A percentile compares a stretch with the other conserved stretches of the same genome.
These are phyloP conservation scores for Tenthredo mesomela DNA, from an alignment of 2,888 invertebrate species.

Conservation along the genomic window DNA sequence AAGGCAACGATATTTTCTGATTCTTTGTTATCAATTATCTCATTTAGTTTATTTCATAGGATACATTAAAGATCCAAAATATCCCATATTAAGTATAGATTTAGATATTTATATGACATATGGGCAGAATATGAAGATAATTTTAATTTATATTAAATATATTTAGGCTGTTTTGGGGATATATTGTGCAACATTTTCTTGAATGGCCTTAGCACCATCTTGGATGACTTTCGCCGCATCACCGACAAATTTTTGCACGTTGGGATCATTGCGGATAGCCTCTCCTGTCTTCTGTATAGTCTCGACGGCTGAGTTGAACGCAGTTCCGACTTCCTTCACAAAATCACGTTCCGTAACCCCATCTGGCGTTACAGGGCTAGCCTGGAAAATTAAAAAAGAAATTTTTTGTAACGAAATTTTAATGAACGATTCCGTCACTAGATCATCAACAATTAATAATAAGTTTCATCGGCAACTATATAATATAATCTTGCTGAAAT, in stretches of 20 bases:
- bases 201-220: conserved; percentile 61
- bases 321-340: background rate
- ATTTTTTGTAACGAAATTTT: background rate
- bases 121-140: background rate
- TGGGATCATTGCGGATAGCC: conserved; percentile 61
- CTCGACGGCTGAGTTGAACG: background rate
- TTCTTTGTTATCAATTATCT: background rate
- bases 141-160: background rate
- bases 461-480: background rate
- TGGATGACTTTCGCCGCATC: conserved; percentile 61
- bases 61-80: background rate
- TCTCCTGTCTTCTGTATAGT: conserved; percentile 59
- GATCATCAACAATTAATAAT: background rate
- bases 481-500: background rate
- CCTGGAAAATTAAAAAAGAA: background rate
- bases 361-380: background rate
- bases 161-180: conserved; percentile 55
- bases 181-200: conserved; percentile 62
- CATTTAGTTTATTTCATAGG: conserved; percentile 8
- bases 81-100: background rate
- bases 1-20: background rate
- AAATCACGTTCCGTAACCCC: background rate
- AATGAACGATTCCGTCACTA: background rate
- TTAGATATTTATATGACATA: conserved; percentile 26
- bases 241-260: conserved; percentile 60